These are phyloP conservation scores for Guaruba guarouba DNA, from an alignment of 2,113 vertebrate species.

Conservation along the genomic window DNA sequence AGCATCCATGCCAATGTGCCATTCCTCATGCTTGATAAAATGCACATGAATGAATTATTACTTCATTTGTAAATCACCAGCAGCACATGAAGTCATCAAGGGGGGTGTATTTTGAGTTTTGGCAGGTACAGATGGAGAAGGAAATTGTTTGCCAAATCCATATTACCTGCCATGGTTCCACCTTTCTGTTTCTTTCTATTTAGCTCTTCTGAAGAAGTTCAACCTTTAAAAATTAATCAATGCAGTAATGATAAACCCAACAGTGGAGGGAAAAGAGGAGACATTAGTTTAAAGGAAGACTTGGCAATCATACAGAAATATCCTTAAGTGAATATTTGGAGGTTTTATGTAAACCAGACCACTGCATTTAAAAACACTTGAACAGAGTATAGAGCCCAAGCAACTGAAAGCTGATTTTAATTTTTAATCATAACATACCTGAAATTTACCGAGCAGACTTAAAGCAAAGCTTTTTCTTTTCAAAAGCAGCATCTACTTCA, in stretches of 20 bases:
- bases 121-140: not conserved
- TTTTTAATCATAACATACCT: not conserved
- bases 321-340: not conserved
- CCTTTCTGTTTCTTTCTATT: not conserved
- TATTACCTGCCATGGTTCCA: not conserved
- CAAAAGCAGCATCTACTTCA: not conserved
- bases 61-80: not conserved
- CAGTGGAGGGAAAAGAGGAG: not conserved
- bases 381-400: not conserved
- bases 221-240: slow-evolving; percentile 18
- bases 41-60: not conserved
- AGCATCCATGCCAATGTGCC: not conserved
- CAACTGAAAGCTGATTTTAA: not conserved
- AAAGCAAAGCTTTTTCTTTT: not conserved
- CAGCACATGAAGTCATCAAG: not conserved
- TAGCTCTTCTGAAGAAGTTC: not conserved
- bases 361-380: not conserved
- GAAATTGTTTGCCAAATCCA: not conserved
- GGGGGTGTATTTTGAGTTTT: not conserved
- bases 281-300: not conserved
- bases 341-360: not conserved
- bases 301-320: not conserved
- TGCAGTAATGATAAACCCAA: not conserved
- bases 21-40: not conserved
- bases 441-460: not conserved